A percentile compares a stretch with the other conserved stretches of the same genome.
phyloP scores from a whole-genome alignment of 2,888 invertebrate genomes.

The Stratiomys singularior region DNA sequence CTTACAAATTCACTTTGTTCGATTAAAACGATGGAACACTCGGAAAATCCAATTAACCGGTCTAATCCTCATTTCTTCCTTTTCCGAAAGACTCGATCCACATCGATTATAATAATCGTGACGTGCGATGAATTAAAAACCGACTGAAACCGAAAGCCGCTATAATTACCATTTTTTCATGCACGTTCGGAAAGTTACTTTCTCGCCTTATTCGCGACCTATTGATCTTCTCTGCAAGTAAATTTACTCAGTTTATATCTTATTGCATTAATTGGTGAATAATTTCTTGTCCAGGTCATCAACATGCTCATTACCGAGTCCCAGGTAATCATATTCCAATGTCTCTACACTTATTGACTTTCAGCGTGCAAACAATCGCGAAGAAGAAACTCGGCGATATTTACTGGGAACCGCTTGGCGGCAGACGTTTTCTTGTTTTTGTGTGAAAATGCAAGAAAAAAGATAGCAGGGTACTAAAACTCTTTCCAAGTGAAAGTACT shows the following conservation, averaged over 20 bases:
- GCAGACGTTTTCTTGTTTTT: constrained; percentile 20
- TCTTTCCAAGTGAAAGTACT: constrained; percentile 38
- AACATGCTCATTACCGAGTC: constrained; percentile 3
- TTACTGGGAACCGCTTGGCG: background rate
- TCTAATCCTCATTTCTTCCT: too few relatives aligned
- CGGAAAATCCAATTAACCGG: too few relatives aligned
- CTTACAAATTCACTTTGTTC: too few relatives aligned
- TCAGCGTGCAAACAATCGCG: background rate
- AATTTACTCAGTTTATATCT: background rate
- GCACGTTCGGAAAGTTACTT: background rate
- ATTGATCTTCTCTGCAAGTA: background rate
- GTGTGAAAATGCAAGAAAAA: constrained; percentile 7
- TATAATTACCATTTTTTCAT: background rate
- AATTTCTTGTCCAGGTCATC: constrained; percentile 24
- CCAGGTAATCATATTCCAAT: constrained; percentile 18
- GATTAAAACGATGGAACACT: too few relatives aligned
- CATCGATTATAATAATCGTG: too few relatives aligned
- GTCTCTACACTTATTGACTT: background rate
- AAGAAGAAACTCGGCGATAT: background rate
- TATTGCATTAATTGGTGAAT: constrained; percentile 31
- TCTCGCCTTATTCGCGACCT: background rate
- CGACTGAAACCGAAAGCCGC: background rate
- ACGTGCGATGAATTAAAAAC: background rate
- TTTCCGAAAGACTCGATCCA: too few relatives aligned
- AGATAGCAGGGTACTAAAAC: background rate